Evolutionary conservation across 2,113 vertebrate genomes (phyloP).

Genomic region (Larimichthys polyactis): DNA sequence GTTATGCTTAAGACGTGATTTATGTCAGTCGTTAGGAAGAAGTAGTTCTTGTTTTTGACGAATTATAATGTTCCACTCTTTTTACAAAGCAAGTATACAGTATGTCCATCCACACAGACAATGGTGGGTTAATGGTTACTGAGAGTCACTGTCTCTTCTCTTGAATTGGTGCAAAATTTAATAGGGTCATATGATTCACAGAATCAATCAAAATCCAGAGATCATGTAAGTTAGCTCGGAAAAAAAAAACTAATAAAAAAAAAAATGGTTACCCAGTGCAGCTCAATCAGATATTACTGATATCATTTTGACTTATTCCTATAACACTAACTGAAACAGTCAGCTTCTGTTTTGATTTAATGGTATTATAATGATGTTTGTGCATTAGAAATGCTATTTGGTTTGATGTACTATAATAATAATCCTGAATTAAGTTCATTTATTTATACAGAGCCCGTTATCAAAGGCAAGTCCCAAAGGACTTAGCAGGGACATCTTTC

Average conservation of each 20-base stretch:
- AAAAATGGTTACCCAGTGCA: background rate
- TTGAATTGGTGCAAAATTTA: background rate
- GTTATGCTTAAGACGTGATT: background rate
- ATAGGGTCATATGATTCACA: background rate
- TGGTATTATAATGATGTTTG: background rate
- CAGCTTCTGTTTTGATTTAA: slow-evolving; percentile 41
- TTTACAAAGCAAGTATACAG: background rate
- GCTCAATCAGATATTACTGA: background rate
- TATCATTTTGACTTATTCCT: slow-evolving; percentile 22
- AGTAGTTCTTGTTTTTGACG: background rate
- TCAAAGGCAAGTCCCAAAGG: slow-evolving; percentile 22
- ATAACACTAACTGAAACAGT: slow-evolving; percentile 8
- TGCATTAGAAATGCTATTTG: slow-evolving; percentile 21
- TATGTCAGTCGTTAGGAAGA: background rate
- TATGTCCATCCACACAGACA: background rate
- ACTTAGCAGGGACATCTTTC: background rate
- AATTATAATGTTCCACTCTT: background rate
- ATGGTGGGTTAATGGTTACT: background rate
- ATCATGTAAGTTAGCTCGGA: too few species aligned
- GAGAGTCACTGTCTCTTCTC: background rate
- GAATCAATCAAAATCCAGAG: background rate
- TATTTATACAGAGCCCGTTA: slow-evolving; percentile 14
- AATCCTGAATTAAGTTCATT: background rate
- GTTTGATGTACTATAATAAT: slow-evolving; percentile 23
- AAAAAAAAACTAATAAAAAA: background rate